phyloP scores from a whole-genome alignment of 64 coral and sea anemone genomes.

The Anthopleura sola region DNA sequence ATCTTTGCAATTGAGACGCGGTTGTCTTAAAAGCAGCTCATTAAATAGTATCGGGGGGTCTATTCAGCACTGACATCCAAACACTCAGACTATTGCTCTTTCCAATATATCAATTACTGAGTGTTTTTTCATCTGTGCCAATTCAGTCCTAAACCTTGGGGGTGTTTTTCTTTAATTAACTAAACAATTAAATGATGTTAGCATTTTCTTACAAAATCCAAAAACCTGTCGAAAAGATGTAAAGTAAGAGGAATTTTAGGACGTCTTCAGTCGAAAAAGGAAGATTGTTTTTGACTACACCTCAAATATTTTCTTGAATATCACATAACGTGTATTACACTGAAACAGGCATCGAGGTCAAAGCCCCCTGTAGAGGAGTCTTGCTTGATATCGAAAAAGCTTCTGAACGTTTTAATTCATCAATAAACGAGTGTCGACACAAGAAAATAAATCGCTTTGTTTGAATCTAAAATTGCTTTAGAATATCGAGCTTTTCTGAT shows the following conservation, averaged over 20 bases:
- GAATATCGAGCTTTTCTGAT: background rate
- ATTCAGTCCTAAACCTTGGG: background rate
- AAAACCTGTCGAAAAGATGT: background rate
- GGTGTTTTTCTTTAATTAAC: background rate
- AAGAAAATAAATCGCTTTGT: too few species aligned
- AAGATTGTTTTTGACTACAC: background rate
- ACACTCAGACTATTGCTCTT: background rate
- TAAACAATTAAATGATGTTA: background rate
- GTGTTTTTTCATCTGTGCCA: background rate
- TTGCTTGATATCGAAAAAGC: background rate
- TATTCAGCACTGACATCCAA: background rate
- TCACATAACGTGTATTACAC: background rate
- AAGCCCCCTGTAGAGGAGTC: background rate
- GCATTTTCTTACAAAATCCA: background rate
- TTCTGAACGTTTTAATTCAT: background rate
- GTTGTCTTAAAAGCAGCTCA: background rate
- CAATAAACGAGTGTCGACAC: background rate
- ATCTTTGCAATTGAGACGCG: background rate
- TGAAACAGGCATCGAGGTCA: background rate
- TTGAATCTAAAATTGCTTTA: background rate
- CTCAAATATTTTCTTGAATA: background rate
- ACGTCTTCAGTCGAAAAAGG: background rate
- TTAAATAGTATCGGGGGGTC: background rate
- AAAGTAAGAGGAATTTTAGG: background rate
- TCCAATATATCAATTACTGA: background rate